A percentile compares a stretch with the other conserved stretches of the same genome.
Evolutionary conservation across 1,140 invertebrate species (phyloP).

Genomic region (Habropoda laboriosa): DNA sequence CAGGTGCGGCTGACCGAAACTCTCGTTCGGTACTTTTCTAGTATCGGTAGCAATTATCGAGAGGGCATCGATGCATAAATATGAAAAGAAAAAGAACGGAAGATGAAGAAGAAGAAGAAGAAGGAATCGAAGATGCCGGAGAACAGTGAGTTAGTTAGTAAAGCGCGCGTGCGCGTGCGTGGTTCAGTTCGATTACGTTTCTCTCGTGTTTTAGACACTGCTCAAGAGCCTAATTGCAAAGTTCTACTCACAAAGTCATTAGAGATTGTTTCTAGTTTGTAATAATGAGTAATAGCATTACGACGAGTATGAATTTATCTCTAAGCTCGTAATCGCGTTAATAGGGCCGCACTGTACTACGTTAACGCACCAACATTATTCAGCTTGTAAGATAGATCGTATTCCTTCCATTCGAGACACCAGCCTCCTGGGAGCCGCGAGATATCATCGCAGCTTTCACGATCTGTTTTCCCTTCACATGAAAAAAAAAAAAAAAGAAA

Average conservation of each 20-base stretch:
- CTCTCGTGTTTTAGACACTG: constrained; percentile 65
- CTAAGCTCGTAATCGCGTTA: constrained; percentile 55
- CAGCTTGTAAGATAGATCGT: constrained; percentile 77
- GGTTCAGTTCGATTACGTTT: constrained; percentile 46
- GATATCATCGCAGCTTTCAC: constrained; percentile 2
- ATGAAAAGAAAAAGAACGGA: too few species aligned
- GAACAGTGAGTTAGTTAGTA: constrained; percentile 30
- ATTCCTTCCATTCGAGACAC: constrained; percentile 74
- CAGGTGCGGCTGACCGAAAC: not conserved
- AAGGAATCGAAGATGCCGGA: constrained; percentile 19
- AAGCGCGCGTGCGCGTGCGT: constrained; percentile 21
- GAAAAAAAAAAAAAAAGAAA: not conserved
- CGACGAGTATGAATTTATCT: constrained; percentile 42
- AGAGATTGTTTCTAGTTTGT: constrained; percentile 80
- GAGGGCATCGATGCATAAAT: constrained; percentile 9
- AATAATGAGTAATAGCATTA: constrained; percentile 73
- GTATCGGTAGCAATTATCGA: not conserved
- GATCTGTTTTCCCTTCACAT: not conserved
- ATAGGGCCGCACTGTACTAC: constrained; percentile 57
- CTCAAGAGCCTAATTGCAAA: constrained; percentile 79
- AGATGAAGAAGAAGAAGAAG: not conserved
- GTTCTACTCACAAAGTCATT: constrained; percentile 80
- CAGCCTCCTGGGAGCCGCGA: constrained; percentile 67
- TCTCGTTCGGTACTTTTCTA: not conserved
- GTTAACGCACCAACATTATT: constrained; percentile 66